Base-by-base conservation (phyloP, 2,797 vertebrate species). In the Tenualosa ilisha region DNA sequence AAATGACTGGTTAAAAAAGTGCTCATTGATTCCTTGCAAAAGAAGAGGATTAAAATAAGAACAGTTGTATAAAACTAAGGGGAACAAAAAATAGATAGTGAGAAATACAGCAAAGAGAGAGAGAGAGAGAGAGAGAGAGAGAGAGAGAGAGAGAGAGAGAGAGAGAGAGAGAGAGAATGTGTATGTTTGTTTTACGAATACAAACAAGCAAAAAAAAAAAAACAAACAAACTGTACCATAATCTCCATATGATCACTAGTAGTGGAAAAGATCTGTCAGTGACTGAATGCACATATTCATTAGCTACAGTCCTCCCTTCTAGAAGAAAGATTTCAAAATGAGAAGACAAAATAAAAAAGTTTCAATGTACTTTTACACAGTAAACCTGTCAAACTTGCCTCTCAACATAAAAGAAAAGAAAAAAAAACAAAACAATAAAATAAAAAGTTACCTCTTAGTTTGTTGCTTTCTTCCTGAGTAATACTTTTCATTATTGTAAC, bases 401-500 rank as follows among this genome's bases (percentile, higher is more conserved):
- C 92, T 93, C 94, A 93, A 93, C 90, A 94, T 95, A 1, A 75
- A 75, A 72, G 65, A 94, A 91, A 94, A 94, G 95, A 93, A 95
- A 93, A 95, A 94, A 37, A 31, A 72, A 6, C 0, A 95, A 92
- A 93, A 94, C 95, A 94, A 94, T 1, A 22, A 7, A 40, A 7
- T 20, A 94, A 92, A 94, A 94, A 95, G 93, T 95, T 93, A 95
- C 72, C 72, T 79, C 72, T 79, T 79, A 79, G 72, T 79, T 79
- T 22, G 72, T 40, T 92, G 92, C 91, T 93, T 95, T 94, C 94
- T 96, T 96, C 96, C 96, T 96, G 96, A 96, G 96, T 96, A 93
- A 96, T 94, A 95, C 90, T 92, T 92, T 89, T 84, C 93, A 94
- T 96, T 93, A 93, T 95, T 95, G 96, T 96, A 96, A 96, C 96